Conservation (phyloP, 2,888 invertebrate species). For the Panzeria rudis region DNA sequence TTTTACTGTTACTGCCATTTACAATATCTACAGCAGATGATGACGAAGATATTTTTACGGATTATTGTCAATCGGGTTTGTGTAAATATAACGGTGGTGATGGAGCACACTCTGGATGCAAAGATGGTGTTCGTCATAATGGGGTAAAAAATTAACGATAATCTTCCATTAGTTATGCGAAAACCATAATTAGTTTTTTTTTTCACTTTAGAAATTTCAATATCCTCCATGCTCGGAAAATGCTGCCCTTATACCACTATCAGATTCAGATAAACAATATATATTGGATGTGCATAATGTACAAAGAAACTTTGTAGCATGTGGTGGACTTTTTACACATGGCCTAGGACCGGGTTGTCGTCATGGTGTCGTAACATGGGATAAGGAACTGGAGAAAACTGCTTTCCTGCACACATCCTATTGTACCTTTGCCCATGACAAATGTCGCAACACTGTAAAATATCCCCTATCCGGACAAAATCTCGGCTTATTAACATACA, state of each 20-base stretch:
- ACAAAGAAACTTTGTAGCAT: conserved; percentile 76
- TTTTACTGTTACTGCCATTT: not conserved
- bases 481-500: conserved; percentile 73
- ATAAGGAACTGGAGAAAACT: conserved; percentile 74
- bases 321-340: conserved; percentile 72
- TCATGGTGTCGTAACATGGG: conserved; percentile 78
- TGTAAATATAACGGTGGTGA: conserved; percentile 30
- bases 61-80: conserved; percentile 36
- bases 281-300: conserved; percentile 76
- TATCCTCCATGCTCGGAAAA: conserved; percentile 34
- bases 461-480: conserved; percentile 77
- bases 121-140: conserved; percentile 20
- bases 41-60: conserved; percentile 33
- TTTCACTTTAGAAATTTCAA: conserved; percentile 49
- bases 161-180: not conserved
- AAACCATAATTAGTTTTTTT: not conserved
- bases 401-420: conserved; percentile 76
- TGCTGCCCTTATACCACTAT: conserved; percentile 14
- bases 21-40: not conserved
- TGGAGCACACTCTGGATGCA: conserved; percentile 38
- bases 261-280: conserved; percentile 32
- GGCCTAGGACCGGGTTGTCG: conserved; percentile 74
- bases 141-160: conserved; percentile 25
- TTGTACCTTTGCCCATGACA: conserved; percentile 76
- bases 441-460: conserved; percentile 76